phyloP scores from a whole-genome alignment of 1,140 invertebrate species.

The Marisa cornuarietis region DNA sequence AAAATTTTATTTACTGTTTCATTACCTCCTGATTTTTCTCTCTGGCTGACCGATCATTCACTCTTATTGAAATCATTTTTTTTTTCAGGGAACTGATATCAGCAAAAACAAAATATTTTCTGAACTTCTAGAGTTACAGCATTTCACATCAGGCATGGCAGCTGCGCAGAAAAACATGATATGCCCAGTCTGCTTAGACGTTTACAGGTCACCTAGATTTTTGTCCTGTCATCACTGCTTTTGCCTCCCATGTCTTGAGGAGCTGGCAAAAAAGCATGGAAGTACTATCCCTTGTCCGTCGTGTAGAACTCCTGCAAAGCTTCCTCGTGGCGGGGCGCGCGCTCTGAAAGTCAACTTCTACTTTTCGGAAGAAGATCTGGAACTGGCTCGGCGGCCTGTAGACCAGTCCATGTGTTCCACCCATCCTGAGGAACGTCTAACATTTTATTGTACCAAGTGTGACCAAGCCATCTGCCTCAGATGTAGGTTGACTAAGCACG shows the following conservation, averaged over 20 bases:
- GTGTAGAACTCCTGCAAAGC: not conserved
- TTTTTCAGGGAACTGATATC: too few relatives aligned
- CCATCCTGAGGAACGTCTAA: not conserved
- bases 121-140: too few relatives aligned
- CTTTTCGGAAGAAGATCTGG: not conserved
- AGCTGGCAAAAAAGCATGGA: not conserved
- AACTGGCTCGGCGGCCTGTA: not conserved
- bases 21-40: too few relatives aligned
- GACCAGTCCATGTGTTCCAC: not conserved
- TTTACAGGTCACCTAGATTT: not conserved
- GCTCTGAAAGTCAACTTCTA: conserved; percentile 14
- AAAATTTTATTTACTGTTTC: too few relatives aligned
- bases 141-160: too few relatives aligned
- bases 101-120: too few relatives aligned
- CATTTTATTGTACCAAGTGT: not conserved
- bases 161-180: too few relatives aligned
- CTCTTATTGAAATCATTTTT: too few relatives aligned
- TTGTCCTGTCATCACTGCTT: not conserved
- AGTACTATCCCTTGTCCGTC: not conserved
- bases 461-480: too few relatives aligned
- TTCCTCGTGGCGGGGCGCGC: not conserved
- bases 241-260: not conserved
- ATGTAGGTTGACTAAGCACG: too few relatives aligned
- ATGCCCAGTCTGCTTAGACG: not conserved
- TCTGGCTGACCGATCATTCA: too few relatives aligned